These are phyloP conservation scores for Pseudomyrmex pallidus DNA, from an alignment of 1,140 invertebrate genomes.

Conservation along the genomic window DNA sequence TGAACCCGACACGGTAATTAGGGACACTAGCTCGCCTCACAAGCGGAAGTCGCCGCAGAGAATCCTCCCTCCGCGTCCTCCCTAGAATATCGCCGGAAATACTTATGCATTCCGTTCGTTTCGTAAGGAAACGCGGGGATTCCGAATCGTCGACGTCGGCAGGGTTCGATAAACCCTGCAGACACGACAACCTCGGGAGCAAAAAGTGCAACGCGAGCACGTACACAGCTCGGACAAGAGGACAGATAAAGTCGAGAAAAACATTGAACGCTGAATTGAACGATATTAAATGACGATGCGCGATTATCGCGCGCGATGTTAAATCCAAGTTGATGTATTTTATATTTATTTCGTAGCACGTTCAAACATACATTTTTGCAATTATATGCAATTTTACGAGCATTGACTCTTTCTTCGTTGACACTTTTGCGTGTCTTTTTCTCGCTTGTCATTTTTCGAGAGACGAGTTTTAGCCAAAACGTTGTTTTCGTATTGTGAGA, in stretches of 20 bases:
- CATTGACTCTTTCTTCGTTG: background rate
- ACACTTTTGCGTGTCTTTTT: background rate
- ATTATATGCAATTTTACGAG: background rate
- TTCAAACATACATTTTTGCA: background rate
- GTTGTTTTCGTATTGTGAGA: conserved; percentile 20
- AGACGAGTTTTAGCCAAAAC: background rate
- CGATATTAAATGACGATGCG: too few species aligned
- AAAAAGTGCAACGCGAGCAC: conserved; percentile 19
- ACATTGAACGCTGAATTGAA: too few species aligned
- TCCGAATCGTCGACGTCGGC: conserved; percentile 51
- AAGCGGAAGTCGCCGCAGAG: conserved; percentile 84
- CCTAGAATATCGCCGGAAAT: conserved; percentile 83
- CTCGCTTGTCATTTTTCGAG: too few species aligned
- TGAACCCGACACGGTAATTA: conserved; percentile 86
- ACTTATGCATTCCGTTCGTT: conserved; percentile 84
- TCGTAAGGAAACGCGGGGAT: conserved; percentile 80
- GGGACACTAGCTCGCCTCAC: conserved; percentile 85
- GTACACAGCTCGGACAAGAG: background rate
- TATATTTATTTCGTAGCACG: too few species aligned
- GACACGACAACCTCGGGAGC: conserved; percentile 43
- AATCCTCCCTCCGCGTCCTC: conserved; percentile 80
- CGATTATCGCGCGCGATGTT: too few species aligned
- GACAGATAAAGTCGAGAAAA: background rate
- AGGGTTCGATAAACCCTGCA: conserved; percentile 68
- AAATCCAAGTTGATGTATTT: too few species aligned